These are phyloP conservation scores for Drosophila kikkawai DNA, from an alignment of 1,140 invertebrate species.

Conservation along the genomic window DNA sequence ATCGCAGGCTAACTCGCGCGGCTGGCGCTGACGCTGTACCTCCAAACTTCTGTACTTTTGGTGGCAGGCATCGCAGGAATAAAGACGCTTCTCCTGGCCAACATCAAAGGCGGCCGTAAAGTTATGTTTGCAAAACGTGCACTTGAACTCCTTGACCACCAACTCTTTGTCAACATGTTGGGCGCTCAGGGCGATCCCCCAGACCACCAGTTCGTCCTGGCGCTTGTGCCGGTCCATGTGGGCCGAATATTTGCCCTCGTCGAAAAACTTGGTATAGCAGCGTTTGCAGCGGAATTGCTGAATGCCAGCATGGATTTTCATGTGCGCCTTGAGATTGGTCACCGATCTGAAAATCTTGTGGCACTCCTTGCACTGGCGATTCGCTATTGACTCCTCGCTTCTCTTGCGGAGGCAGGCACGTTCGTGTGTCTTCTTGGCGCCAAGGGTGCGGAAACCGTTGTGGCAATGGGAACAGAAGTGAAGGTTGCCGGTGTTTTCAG, in stretches of 20 bases:
- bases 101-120: slow-evolving; percentile 79
- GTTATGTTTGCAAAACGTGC: slow-evolving; percentile 71
- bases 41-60: slow-evolving; percentile 81
- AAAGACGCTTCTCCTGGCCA: slow-evolving; percentile 76
- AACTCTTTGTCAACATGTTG: slow-evolving; percentile 75
- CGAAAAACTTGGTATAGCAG: slow-evolving; percentile 75
- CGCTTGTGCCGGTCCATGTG: slow-evolving; percentile 78
- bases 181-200: slow-evolving; percentile 55
- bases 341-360: slow-evolving; percentile 76
- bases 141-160: slow-evolving; percentile 77
- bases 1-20: slow-evolving; percentile 66
- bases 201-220: slow-evolving; percentile 71
- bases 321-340: slow-evolving; percentile 73
- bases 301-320: slow-evolving; percentile 70
- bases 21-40: slow-evolving; percentile 60
- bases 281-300: slow-evolving; percentile 69
- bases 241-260: slow-evolving; percentile 63
- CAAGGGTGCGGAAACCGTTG: slow-evolving; percentile 75
- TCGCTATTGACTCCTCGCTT: slow-evolving; percentile 55
- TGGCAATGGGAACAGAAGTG: slow-evolving; percentile 81
- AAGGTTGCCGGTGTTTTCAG: slow-evolving; percentile 17
- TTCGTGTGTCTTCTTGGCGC: slow-evolving; percentile 72
- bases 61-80: slow-evolving; percentile 75
- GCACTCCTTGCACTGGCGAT: slow-evolving; percentile 74
- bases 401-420: slow-evolving; percentile 66